These are phyloP conservation scores for Leptocoma aspasia DNA, from an alignment of 2,113 vertebrate genomes.

Conservation along the genomic window DNA sequence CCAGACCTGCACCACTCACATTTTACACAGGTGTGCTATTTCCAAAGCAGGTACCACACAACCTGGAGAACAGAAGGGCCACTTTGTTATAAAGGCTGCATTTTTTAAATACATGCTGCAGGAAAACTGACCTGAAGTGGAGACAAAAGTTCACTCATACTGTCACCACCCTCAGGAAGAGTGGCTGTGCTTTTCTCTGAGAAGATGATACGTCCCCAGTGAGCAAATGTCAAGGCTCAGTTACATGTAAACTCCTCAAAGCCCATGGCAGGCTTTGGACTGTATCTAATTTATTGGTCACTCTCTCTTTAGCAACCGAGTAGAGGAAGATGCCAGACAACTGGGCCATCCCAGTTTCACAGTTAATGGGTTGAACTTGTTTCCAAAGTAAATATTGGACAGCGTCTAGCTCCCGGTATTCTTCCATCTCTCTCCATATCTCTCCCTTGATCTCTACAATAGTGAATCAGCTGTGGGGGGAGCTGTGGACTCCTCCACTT, in stretches of 20 bases:
- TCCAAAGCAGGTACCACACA: background rate
- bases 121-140: background rate
- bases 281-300: background rate
- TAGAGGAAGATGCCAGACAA: background rate
- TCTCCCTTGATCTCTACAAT: background rate
- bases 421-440: background rate
- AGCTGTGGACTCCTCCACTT: background rate
- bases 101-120: background rate
- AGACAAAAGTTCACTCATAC: background rate
- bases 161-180: background rate
- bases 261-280: background rate
- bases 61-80: background rate
- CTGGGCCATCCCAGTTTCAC: background rate
- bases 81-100: background rate
- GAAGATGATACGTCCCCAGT: background rate
- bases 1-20: background rate
- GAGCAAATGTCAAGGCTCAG: background rate
- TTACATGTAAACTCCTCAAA: background rate
- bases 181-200: background rate
- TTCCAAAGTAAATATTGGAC: conserved; percentile 3
- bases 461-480: background rate
- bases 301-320: background rate
- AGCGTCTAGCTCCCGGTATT: background rate
- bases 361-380: background rate
- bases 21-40: background rate